Evolutionary conservation across 92 coral and sea anemone genomes (phyloP), one percentile per base, ranked within the genome.

Genomic region (Epizoanthus rinbou): DNA sequence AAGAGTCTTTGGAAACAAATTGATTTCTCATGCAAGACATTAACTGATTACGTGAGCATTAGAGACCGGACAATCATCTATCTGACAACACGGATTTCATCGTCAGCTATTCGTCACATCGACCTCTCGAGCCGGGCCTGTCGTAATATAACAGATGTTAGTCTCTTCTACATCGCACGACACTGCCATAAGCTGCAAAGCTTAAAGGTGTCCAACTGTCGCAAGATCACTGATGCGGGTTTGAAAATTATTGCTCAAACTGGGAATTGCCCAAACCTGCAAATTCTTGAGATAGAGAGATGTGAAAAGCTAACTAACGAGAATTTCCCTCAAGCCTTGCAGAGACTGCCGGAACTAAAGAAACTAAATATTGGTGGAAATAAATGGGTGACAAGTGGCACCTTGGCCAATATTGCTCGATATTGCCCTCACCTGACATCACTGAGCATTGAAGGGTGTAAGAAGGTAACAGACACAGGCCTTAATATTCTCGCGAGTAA

Each of bases 111-210:
- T 45, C 84, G 89, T 11, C 83, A 91, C 23, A 85, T 93, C 33
- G 91, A 84, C 88, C 84, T 93, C 65, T 91, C 97, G 6, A 92
- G 97, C 5, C 82, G 88, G 9, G 80, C 85, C 8, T 93, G 94
- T 59, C 88, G 84, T 54, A 82, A 72, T 43, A 58, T 93, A 19
- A 89, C 92, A 1, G 89, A 93, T 75, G 67, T 84, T 2, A 91
- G 95, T 79, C 64, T 93, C 56, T 70, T 86, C 18, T 87, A 91
- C 75, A 88, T 93, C 7, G 88, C 94, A 6, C 92, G 91, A 17
- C 79, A 93, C 64, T 93, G 97, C 69, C 88, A 76, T 22, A 87
- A 84, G 47, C 89, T 93, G 56, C 84, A 78, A 19, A 74, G 64
- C 43, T 80, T 93, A 7, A 80, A 72, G 79, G 75, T 93, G 57